These are phyloP conservation scores for Megalurothrips usitatus DNA, from an alignment of 2,888 invertebrate genomes.

Conservation along the genomic window DNA sequence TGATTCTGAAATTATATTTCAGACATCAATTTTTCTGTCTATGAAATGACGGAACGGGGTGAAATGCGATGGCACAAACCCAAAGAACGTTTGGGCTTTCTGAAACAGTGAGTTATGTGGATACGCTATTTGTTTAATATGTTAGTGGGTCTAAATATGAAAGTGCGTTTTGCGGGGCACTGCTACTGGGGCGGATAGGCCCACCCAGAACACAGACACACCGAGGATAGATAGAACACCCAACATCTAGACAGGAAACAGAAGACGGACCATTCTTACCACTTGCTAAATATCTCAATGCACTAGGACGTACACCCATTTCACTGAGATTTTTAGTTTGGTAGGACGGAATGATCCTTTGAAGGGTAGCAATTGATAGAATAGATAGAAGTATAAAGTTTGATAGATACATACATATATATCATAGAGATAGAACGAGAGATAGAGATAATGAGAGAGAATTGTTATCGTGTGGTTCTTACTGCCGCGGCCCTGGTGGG, in stretches of 20 bases:
- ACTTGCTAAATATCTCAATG: neutral
- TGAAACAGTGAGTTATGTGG: too few relatives aligned
- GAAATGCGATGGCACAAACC: too few relatives aligned
- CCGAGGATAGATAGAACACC: constrained; percentile 13
- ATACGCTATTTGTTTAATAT: too few relatives aligned
- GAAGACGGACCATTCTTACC: constrained; percentile 27
- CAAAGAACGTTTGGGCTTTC: too few relatives aligned
- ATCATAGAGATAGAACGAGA: constrained; percentile 37
- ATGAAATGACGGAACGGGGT: too few relatives aligned
- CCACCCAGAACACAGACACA: constrained; percentile 22
- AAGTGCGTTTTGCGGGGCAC: neutral
- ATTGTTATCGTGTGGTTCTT: constrained; percentile 30
- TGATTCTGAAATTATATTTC: too few relatives aligned
- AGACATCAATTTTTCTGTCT: neutral
- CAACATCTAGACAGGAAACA: constrained; percentile 28
- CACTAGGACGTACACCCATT: neutral
- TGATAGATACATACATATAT: constrained; percentile 33
- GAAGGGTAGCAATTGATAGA: constrained; percentile 33
- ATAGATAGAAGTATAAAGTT: constrained; percentile 36
- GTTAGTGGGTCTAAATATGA: neutral
- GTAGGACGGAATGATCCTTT: neutral
- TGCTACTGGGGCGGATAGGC: neutral
- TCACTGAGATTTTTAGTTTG: neutral
- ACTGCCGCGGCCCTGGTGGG: constrained; percentile 24
- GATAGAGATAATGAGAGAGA: constrained; percentile 29